Evolutionary conservation across 2,113 vertebrate species (phyloP), one percentile per base, ranked within the genome.

Genomic region (Thalassoma bifasciatum): DNA sequence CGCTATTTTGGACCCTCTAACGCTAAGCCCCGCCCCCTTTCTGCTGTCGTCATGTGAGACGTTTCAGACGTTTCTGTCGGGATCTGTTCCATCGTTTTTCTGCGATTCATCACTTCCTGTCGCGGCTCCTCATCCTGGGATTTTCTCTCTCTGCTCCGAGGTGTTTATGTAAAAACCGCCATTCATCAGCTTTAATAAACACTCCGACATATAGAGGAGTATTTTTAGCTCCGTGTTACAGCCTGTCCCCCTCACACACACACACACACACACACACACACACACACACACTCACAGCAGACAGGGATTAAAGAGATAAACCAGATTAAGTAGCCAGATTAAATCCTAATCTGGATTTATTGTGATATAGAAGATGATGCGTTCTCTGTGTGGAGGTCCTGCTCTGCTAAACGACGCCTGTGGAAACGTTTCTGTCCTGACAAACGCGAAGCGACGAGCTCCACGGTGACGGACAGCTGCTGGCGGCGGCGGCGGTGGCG

Each of bases 121-220:
- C 69, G 30, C 26, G 74, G 54, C 65, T 17, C 40, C 47, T 66
- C 22, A 19, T 34, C 37, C 47, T 74, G 51, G 47, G 44, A 47
- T 52, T 51, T 50, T 59, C 24, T 22, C 68, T 49, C 46, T 56
- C 77, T 72, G 72, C 68, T 66, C 70, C 12, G 8, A 52, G 22
- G 16, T 70, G 81, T 89, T 88, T 86, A 89, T 76, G 71, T 63
- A 66, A 79, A n/a, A 10, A 68, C 30, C 75, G 40, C 60, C 62
- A 68, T 90, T 88, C 75, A 81, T 91, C 85, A 89, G 5, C 21
- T 87, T 62, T 81, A 64, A 88, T 90, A 86, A 88, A 89, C 85
- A 90, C 10, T 23, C 5, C 57, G 79, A 82, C 67, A 68, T 77
- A 76, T 38, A 72, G 67, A 51, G 63, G 13, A 3, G 30, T 89